Base-by-base conservation (phyloP, 2,113 vertebrate species). In the Sigmodon hispidus region DNA sequence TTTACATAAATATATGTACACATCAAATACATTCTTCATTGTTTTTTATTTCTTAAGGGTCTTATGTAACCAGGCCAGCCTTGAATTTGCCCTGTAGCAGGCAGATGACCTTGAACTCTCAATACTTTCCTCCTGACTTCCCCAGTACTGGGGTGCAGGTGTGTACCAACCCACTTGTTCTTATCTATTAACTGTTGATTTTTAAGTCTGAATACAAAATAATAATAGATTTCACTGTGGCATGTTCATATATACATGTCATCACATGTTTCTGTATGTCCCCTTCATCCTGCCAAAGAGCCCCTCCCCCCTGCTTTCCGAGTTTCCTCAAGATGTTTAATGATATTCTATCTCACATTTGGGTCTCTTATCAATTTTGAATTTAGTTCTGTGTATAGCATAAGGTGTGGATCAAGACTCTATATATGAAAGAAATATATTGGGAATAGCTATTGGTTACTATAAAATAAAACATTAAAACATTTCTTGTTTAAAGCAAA, bases 401-500 rank as follows among this genome's bases (percentile, higher is more conserved):
- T 67, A 65, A 90, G 10, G 45, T 36, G 34, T 40, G 10, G 7
- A 43, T 59, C 70, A 63, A 89, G 69, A 34, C 43, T 87, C 36
- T 70, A 8, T 22, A n/a, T 19, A 61, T 9, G 26, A 92, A 59
- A 73, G 1, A 22, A 70, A n/a, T 34, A n/a, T 7, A 17, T 22
- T 61, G 21, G 73, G 88, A 57, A 89, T 48, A 29, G 19, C 61
- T 63, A 91, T 12, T 43, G 29, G 19, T 90, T 34, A 52, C n/a
- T n/a, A n/a, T n/a, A 67, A 89, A 91, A 65, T 8, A 40, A 16
- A 36, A 8, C 19, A 57, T 36, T 63, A 92, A 31, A 87, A 70
- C n/a, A 43, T 86, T 36, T 91, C 65, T 86, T 81, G 3, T 61
- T 76, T 63, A 55, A 88, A 84, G 29, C n/a, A 76, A 75, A 95